A percentile compares a stretch with the other conserved stretches of the same genome.
These are phyloP conservation scores for Chlorodrepanis virens DNA, from an alignment of 2,113 vertebrate genomes.

Conservation along the genomic window DNA sequence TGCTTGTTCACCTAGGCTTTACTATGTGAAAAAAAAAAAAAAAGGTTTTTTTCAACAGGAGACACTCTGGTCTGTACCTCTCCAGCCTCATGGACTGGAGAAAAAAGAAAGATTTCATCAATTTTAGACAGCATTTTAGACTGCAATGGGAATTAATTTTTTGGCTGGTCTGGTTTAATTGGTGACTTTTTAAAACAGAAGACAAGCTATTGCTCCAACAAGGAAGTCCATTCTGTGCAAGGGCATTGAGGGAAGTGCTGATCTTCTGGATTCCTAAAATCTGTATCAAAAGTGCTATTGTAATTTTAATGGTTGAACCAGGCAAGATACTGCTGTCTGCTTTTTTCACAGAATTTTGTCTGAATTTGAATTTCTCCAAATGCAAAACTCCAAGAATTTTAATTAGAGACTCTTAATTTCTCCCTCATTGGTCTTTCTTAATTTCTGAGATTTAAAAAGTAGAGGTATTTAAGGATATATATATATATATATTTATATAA, in stretches of 20 bases:
- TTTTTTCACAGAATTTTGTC: neutral
- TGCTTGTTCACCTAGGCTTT: neutral
- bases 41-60: neutral
- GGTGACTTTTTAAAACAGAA: neutral
- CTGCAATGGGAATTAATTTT: neutral
- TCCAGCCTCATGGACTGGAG: neutral
- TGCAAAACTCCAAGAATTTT: neutral
- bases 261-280: neutral
- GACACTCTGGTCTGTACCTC: neutral
- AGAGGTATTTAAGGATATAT: neutral
- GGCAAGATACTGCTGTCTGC: neutral
- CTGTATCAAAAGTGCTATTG: neutral
- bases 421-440: neutral
- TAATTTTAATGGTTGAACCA: neutral
- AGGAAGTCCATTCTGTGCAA: neutral
- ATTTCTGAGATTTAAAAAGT: neutral
- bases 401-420: neutral
- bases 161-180: neutral
- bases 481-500: too few relatives aligned
- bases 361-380: neutral
- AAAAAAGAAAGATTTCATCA: neutral
- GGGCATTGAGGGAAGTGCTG: neutral
- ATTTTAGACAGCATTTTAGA: neutral
- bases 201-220: neutral
- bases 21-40: neutral